Percentiles rank a stretch among this genome's conserved stretches.
These are phyloP conservation scores for Otus scops DNA, from an alignment of 2,797 vertebrate species.

Conservation along the genomic window DNA sequence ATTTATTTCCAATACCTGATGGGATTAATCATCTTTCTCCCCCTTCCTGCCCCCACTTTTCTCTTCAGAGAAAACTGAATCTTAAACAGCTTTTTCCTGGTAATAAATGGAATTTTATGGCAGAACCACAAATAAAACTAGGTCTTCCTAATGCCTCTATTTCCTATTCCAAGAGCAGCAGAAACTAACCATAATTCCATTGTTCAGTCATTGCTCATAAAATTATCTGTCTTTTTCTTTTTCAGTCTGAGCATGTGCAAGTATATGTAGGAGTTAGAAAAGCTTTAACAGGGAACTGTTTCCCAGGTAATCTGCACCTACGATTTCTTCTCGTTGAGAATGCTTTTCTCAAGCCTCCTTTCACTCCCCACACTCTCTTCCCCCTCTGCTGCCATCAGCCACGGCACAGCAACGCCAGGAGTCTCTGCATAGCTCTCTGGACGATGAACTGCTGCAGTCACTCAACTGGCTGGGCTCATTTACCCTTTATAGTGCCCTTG, in stretches of 20 bases:
- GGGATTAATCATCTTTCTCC: neutral
- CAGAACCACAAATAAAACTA: neutral
- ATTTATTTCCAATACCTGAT: neutral
- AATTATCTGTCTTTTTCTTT: neutral
- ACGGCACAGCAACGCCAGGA: fast-evolving
- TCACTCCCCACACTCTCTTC: fast-evolving
- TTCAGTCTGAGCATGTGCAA: neutral
- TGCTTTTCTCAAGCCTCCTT: fast-evolving
- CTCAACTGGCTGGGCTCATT: neutral
- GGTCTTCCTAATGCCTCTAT: neutral
- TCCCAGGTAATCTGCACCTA: neutral
- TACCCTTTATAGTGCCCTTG: neutral
- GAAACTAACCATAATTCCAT: neutral
- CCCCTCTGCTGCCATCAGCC: fast-evolving
- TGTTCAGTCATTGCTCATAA: neutral
- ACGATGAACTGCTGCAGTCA: neutral
- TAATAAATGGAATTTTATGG: neutral
- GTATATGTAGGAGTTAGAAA: neutral
- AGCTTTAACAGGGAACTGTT: neutral
- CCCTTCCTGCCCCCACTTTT: neutral
- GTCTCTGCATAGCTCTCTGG: neutral
- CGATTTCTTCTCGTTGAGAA: neutral
- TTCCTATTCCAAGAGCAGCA: neutral
- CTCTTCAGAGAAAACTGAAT: neutral
- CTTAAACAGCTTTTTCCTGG: neutral